These are phyloP conservation scores for Prietella phreatophila DNA, from an alignment of 2,113 vertebrate genomes.

Conservation along the genomic window DNA sequence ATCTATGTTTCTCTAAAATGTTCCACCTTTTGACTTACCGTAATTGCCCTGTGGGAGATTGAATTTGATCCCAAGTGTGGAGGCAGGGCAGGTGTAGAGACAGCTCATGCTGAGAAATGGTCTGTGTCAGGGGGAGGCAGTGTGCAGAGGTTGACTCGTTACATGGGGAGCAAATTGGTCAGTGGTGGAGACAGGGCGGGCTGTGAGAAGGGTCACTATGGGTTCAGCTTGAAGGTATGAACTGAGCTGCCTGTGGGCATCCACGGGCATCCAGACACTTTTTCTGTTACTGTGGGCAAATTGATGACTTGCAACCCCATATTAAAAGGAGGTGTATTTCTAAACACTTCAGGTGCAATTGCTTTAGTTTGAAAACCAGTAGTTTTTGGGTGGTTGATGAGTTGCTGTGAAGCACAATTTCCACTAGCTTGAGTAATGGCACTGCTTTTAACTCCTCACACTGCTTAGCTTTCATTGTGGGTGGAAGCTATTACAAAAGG, in stretches of 20 bases:
- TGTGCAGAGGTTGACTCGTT: constrained; percentile 19
- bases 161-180: constrained; percentile 37
- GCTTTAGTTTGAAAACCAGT: background rate
- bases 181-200: constrained; percentile 23
- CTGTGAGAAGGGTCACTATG: constrained; percentile 6
- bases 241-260: background rate
- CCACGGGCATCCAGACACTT: background rate
- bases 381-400: constrained; percentile 4
- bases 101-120: constrained; percentile 26
- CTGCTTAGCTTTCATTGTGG: constrained; percentile 33
- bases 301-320: background rate
- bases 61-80: constrained; percentile 42
- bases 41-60: constrained; percentile 47
- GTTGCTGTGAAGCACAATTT: constrained; percentile 19
- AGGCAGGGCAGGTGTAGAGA: constrained; percentile 20
- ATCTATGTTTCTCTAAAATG: constrained; percentile 30
- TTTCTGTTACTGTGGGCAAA: background rate
- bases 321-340: background rate
- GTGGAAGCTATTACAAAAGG: constrained; percentile 46
- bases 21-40: constrained; percentile 39
- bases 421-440: constrained; percentile 21
- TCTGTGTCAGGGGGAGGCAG: constrained; percentile 12
- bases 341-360: constrained; percentile 10
- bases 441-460: constrained; percentile 27
- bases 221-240: constrained; percentile 32